Conservation (phyloP, 2,888 invertebrate species). For the Gandaritis pyraliata region DNA sequence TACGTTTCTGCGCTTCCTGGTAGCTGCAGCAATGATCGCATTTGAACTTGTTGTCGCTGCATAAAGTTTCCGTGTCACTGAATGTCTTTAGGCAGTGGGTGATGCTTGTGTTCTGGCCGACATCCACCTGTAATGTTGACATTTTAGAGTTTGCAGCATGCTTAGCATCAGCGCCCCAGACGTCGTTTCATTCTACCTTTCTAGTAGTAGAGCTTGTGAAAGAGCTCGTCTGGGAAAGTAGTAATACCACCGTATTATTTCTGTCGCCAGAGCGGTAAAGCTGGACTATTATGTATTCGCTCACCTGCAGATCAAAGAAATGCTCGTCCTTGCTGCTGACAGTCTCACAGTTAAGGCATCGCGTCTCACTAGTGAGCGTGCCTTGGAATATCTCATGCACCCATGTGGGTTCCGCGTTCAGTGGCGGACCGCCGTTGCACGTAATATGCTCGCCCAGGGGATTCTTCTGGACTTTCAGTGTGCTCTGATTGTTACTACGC, state of each 20-base stretch:
- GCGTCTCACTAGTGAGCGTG: constrained; percentile 98
- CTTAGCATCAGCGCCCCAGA: too few species aligned
- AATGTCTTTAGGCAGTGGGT: constrained; percentile 99
- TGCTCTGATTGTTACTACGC: constrained; percentile 86
- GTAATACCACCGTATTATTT: too few species aligned
- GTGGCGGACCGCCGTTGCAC: constrained; percentile 70
- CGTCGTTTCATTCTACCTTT: too few species aligned
- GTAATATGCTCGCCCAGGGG: constrained; percentile 69
- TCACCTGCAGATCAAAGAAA: constrained; percentile 96
- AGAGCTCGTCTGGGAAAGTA: too few species aligned
- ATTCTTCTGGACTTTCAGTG: constrained; percentile 85
- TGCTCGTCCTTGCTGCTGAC: constrained; percentile 99
- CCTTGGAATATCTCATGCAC: constrained; percentile 99
- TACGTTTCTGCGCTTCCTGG: constrained; percentile 99
- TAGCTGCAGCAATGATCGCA: constrained; percentile 99
- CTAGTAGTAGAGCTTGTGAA: too few species aligned
- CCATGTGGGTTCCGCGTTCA: constrained; percentile 96
- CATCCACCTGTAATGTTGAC: constrained; percentile 94
- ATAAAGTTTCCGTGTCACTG: constrained; percentile 99
- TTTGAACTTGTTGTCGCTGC: constrained; percentile 99
- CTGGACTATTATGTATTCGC: constrained; percentile 8
- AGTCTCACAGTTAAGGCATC: constrained; percentile 99
- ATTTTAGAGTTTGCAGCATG: too few species aligned
- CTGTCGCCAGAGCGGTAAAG: too few species aligned
- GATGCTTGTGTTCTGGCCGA: constrained; percentile 99